These are phyloP conservation scores for Drosophila infuscata DNA, from an alignment of 2,888 invertebrate genomes.

Conservation along the genomic window DNA sequence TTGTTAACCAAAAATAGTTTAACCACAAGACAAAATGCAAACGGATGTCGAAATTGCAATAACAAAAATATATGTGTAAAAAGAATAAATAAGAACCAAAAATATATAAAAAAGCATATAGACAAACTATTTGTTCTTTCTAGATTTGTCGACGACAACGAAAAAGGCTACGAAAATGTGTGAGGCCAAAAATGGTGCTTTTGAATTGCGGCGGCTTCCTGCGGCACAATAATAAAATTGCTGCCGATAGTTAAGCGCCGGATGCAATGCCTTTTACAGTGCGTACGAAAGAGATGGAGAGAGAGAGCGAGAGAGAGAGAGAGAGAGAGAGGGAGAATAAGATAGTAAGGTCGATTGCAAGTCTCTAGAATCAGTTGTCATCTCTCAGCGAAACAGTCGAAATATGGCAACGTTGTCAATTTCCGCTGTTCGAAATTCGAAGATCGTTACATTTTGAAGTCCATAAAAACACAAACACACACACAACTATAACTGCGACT, in stretches of 20 bases:
- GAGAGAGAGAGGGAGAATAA: neutral
- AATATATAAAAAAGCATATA: neutral
- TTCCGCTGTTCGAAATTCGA: constrained; percentile 66
- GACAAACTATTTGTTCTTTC: neutral
- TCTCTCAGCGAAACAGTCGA: constrained; percentile 14
- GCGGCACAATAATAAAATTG: constrained; percentile 34
- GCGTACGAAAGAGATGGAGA: neutral
- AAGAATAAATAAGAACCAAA: no score
- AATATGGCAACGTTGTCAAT: constrained; percentile 68
- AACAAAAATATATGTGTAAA: neutral
- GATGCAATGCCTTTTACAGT: constrained; percentile 69
- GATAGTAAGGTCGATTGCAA: neutral
- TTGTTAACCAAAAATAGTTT: constrained; percentile 16
- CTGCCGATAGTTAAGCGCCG: constrained; percentile 50
- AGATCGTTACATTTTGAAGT: constrained; percentile 68
- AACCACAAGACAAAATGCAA: constrained; percentile 12
- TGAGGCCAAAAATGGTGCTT: constrained; percentile 45
- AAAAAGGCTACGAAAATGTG: constrained; percentile 51
- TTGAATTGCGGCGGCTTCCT: constrained; percentile 52
- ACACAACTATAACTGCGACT: neutral
- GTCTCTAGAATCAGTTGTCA: constrained; percentile 31
- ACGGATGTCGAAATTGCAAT: constrained; percentile 54
- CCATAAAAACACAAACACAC: constrained; percentile 45
- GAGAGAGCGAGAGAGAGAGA: neutral
- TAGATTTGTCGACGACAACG: constrained; percentile 38